Evolutionary conservation across 1,140 invertebrate genomes (phyloP).

Genomic region (Orussus abietinus): DNA sequence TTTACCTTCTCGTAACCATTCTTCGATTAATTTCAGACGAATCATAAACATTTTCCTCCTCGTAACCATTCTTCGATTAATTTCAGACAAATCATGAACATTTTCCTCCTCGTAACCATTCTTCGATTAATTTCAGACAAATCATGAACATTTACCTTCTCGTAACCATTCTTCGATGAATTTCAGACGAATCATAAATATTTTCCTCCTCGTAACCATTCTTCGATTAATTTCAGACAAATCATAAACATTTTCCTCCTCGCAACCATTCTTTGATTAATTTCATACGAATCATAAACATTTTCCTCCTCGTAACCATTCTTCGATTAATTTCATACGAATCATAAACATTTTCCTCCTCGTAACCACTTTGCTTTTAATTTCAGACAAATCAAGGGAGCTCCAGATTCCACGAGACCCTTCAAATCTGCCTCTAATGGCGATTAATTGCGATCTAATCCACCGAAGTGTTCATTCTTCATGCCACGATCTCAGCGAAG

Average conservation of each 20-base stretch:
- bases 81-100: slow-evolving; percentile 36
- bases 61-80: slow-evolving; percentile 8
- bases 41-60: slow-evolving; percentile 15
- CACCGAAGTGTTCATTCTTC: slow-evolving; percentile 38
- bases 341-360: slow-evolving; percentile 4
- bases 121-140: slow-evolving; percentile 32
- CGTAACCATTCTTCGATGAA: slow-evolving; percentile 8
- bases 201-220: slow-evolving; percentile 1
- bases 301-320: background rate
- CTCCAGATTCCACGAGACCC: slow-evolving; percentile 22
- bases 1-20: slow-evolving; percentile 1
- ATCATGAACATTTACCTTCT: slow-evolving; percentile 18
- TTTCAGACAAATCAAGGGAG: slow-evolving; percentile 37
- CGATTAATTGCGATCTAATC: slow-evolving; percentile 34
- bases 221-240: slow-evolving; percentile 32
- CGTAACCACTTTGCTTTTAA: slow-evolving; percentile 9
- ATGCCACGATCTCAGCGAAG: slow-evolving; percentile 43
- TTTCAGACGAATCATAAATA: slow-evolving; percentile 35
- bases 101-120: slow-evolving; percentile 1
- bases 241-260: slow-evolving; percentile 15
- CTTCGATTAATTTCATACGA: background rate
- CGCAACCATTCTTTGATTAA: slow-evolving; percentile 8
- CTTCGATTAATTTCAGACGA: slow-evolving; percentile 32
- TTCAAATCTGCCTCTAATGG: slow-evolving; percentile 29
- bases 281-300: slow-evolving; percentile 38